These are phyloP conservation scores for Vulpes lagopus DNA, from an alignment of 2,113 vertebrate species.

Conservation along the genomic window DNA sequence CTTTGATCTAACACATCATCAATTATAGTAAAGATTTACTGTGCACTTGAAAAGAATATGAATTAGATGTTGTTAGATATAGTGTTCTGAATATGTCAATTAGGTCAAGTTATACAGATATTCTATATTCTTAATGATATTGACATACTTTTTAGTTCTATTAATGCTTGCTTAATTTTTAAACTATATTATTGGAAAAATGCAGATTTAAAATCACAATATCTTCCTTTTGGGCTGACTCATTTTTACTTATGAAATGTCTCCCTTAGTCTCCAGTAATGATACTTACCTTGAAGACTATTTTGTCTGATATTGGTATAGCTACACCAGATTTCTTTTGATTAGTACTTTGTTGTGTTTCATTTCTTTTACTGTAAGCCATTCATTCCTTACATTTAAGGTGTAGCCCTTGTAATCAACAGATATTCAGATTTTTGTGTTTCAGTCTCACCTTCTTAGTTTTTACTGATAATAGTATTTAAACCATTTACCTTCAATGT, in stretches of 20 bases:
- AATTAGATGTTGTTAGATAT: background rate
- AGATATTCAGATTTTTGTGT: slow-evolving; percentile 27
- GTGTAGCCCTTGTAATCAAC: background rate
- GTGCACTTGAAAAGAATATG: background rate
- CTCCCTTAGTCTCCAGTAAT: background rate
- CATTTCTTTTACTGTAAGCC: background rate
- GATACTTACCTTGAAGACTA: background rate
- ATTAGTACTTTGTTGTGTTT: background rate
- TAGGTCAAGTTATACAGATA: background rate
- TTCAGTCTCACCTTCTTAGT: background rate
- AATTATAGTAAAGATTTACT: background rate
- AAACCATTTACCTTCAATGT: slow-evolving; percentile 26
- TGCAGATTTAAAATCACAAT: background rate
- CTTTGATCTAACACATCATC: background rate
- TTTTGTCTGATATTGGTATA: background rate
- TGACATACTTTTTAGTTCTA: background rate
- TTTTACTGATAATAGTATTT: slow-evolving; percentile 36
- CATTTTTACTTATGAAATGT: background rate
- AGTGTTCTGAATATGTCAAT: background rate
- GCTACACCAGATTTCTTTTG: background rate
- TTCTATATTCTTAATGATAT: slow-evolving; percentile 11
- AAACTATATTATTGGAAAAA: background rate
- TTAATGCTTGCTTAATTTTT: slow-evolving; percentile 33
- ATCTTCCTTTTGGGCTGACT: background rate
- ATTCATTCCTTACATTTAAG: slow-evolving; percentile 12